Evolutionary conservation across 2,113 vertebrate genomes (phyloP).

Genomic region (Chinchilla lanigera): DNA sequence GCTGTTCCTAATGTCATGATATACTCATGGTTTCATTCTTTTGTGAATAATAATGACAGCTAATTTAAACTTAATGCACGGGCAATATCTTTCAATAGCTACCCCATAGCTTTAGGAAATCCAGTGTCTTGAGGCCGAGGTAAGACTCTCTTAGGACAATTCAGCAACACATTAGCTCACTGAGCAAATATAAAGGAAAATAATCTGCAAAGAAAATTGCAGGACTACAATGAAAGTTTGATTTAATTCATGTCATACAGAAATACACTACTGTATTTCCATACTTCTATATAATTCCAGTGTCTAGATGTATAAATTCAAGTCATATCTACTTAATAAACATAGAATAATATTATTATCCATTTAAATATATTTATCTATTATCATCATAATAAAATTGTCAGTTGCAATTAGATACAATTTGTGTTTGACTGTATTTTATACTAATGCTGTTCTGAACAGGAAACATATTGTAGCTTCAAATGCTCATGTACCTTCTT

Average conservation of each 20-base stretch:
- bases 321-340: not conserved
- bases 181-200: slow-evolving; percentile 70
- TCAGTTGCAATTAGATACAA: not conserved
- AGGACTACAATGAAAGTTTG: slow-evolving; percentile 66
- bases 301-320: slow-evolving; percentile 46
- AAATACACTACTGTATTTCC: slow-evolving; percentile 36
- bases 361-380: not conserved
- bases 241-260: slow-evolving; percentile 62
- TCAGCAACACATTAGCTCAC: slow-evolving; percentile 73
- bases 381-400: not conserved
- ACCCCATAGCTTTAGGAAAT: slow-evolving; percentile 77
- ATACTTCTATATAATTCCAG: slow-evolving; percentile 49
- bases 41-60: slow-evolving; percentile 83
- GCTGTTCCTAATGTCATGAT: slow-evolving; percentile 78
- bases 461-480: not conserved
- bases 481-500: not conserved
- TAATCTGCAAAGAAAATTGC: slow-evolving; percentile 56
- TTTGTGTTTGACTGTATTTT: not conserved
- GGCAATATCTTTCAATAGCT: slow-evolving; percentile 80
- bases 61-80: slow-evolving; percentile 85
- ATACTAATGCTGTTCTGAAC: not conserved
- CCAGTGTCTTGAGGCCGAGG: slow-evolving; percentile 67
- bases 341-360: not conserved
- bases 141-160: slow-evolving; percentile 71
- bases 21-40: slow-evolving; percentile 81